These are phyloP conservation scores for Anabas testudineus DNA, from an alignment of 2,797 vertebrate species.

Conservation along the genomic window DNA sequence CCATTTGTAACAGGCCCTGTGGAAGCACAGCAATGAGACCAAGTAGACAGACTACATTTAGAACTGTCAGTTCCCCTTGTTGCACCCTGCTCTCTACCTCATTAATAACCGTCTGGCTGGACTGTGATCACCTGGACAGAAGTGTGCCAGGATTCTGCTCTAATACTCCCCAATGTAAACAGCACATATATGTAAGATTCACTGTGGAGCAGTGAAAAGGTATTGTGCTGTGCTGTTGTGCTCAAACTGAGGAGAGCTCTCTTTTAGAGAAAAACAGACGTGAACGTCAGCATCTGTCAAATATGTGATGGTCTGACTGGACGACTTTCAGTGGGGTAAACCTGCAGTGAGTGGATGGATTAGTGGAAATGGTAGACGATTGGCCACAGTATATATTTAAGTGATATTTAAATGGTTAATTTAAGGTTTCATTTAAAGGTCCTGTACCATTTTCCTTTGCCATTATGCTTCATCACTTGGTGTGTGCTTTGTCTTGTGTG, in stretches of 20 bases:
- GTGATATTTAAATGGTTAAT: constrained; percentile 5
- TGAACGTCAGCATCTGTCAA: background rate
- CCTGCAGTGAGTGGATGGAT: constrained; percentile 3
- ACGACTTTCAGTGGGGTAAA: background rate
- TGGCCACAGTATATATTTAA: background rate
- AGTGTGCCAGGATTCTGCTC: constrained; percentile 24
- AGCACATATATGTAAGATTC: constrained; percentile 13
- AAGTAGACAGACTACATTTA: constrained; percentile 27
- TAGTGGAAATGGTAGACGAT: background rate
- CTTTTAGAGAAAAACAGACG: background rate
- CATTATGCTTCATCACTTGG: background rate
- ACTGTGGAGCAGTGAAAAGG: background rate
- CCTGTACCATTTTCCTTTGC: background rate
- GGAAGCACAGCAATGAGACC: constrained; percentile 35
- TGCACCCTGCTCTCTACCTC: constrained; percentile 33
- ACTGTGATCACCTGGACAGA: constrained; percentile 31
- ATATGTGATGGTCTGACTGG: background rate
- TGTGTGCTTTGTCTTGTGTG: constrained; percentile 1
- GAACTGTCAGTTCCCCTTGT: constrained; percentile 31
- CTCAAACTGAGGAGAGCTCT: background rate
- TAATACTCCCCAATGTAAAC: background rate
- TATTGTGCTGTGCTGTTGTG: constrained; percentile 10
- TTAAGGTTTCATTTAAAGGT: background rate
- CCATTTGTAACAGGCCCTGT: constrained; percentile 27
- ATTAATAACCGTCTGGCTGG: constrained; percentile 55